Percentiles rank a stretch among this genome's conserved stretches.
Conservation (phyloP, 2,888 invertebrate species). For the Dryobotodes eremita region DNA sequence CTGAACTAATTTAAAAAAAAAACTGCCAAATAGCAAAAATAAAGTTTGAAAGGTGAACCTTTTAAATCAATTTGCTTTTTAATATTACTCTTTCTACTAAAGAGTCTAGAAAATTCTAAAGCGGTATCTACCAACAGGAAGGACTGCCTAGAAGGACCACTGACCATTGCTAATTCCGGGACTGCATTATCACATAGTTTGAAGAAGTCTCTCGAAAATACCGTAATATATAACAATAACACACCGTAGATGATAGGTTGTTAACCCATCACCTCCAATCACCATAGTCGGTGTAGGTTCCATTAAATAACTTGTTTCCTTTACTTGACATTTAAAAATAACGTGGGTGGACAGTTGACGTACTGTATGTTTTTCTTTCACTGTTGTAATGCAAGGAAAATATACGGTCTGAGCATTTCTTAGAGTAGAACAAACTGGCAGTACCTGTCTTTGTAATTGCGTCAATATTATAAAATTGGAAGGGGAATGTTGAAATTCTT, state of each 20-base stretch:
- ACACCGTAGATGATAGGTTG: slow-evolving; percentile 33
- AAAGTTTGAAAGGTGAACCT: background rate
- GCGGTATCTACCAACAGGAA: background rate
- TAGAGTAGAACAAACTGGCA: slow-evolving; percentile 1
- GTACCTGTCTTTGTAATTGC: background rate
- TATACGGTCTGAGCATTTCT: slow-evolving; percentile 1
- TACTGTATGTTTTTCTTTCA: slow-evolving; percentile 54
- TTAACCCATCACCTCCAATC: slow-evolving; percentile 41
- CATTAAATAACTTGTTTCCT: slow-evolving; percentile 52
- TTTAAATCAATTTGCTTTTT: background rate
- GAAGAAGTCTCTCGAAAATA: slow-evolving; percentile 29
- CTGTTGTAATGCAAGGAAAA: slow-evolving; percentile 39
- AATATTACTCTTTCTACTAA: background rate
- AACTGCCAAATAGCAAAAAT: background rate
- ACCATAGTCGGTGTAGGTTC: slow-evolving; percentile 26
- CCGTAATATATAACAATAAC: slow-evolving; percentile 33
- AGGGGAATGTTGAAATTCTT: background rate
- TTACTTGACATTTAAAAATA: slow-evolving; percentile 58
- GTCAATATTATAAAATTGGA: background rate
- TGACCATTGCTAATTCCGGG: background rate
- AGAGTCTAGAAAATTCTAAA: too few relatives aligned
- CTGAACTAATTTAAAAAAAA: background rate
- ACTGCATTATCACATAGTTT: background rate
- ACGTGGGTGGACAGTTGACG: slow-evolving; percentile 54
- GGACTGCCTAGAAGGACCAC: background rate